phyloP scores from a whole-genome alignment of 2,113 vertebrate genomes.

The Phaethornis superciliosus region DNA sequence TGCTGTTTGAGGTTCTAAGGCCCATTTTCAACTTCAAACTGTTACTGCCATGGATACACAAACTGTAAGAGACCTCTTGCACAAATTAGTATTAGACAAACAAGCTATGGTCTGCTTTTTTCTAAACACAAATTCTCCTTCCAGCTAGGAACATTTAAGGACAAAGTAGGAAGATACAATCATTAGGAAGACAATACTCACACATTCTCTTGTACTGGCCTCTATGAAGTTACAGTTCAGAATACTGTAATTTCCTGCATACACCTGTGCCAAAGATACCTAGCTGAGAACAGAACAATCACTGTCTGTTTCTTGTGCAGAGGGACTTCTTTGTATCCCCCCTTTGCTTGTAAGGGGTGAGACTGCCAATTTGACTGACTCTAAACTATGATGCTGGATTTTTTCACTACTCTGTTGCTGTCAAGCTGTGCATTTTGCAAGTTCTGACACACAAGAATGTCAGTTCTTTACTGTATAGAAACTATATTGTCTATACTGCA shows the following conservation, averaged over 20 bases:
- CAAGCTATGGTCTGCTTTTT: neutral
- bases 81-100: neutral
- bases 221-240: neutral
- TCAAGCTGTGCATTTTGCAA: neutral
- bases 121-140: neutral
- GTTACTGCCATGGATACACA: neutral
- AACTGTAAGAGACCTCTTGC: neutral
- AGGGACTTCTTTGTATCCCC: neutral
- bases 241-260: neutral
- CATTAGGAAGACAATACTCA: neutral
- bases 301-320: neutral
- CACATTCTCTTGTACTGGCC: fast-evolving
- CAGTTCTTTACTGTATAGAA: neutral
- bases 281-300: neutral
- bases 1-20: neutral
- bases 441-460: neutral
- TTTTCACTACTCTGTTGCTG: neutral
- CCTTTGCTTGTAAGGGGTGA: neutral
- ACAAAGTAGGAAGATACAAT: neutral
- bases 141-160: neutral
- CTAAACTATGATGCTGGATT: neutral
- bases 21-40: neutral
- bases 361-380: neutral
- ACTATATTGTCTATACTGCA: neutral
- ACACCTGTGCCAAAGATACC: neutral